Conservation (phyloP, 1,140 invertebrate genomes). For the Bombyx mandarina region DNA sequence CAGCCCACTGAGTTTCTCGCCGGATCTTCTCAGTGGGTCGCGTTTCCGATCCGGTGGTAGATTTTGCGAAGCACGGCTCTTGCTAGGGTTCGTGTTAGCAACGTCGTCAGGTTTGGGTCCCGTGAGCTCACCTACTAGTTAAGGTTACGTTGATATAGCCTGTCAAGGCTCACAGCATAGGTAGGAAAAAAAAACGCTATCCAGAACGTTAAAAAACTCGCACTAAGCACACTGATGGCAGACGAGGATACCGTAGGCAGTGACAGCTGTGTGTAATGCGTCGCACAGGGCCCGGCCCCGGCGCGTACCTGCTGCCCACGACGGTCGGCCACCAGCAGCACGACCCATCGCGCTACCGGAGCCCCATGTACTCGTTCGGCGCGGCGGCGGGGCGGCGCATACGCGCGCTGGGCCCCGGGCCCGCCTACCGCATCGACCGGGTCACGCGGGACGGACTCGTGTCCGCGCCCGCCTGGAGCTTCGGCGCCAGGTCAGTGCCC, state of each 20-base stretch:
- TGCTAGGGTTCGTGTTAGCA: too few species aligned
- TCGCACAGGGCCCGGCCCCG: slow-evolving; percentile 73
- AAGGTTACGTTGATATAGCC: too few species aligned
- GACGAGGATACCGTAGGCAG: background rate
- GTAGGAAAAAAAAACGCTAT: too few species aligned
- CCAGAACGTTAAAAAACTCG: too few species aligned
- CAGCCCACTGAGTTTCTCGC: too few species aligned
- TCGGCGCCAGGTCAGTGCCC: slow-evolving; percentile 54
- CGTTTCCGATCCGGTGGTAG: too few species aligned
- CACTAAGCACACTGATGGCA: too few species aligned
- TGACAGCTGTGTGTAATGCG: background rate
- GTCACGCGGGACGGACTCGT: slow-evolving; percentile 61
- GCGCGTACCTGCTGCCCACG: slow-evolving; percentile 73
- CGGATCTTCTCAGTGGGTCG: too few species aligned
- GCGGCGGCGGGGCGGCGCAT: slow-evolving; percentile 29
- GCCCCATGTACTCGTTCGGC: slow-evolving; percentile 74
- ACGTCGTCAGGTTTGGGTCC: too few species aligned
- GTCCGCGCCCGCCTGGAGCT: slow-evolving; percentile 65
- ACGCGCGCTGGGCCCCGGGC: slow-evolving; percentile 60
- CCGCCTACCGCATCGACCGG: slow-evolving; percentile 63
- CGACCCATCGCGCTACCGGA: slow-evolving; percentile 71
- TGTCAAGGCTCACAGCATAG: too few species aligned
- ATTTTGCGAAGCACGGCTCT: too few species aligned
- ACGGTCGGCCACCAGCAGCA: slow-evolving; percentile 72
- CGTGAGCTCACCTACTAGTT: too few species aligned